Percentiles rank a stretch among this genome's conserved stretches.
These are phyloP conservation scores for Sinodicranocentrus sp. DNA, from an alignment of 2,888 invertebrate species.

Conservation along the genomic window DNA sequence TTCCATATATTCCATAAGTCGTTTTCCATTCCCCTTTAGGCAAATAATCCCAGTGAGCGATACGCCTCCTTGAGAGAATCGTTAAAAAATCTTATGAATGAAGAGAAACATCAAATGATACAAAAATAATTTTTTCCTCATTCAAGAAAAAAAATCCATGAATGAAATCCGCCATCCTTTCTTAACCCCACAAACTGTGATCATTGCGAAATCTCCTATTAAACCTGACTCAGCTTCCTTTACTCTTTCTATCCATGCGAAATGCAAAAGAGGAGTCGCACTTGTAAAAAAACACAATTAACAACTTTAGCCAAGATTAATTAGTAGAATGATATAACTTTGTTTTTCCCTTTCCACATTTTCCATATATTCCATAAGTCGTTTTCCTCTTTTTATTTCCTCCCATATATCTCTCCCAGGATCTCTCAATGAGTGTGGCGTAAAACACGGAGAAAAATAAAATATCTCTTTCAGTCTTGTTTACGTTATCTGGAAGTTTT, in stretches of 20 bases:
- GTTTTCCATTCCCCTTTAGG: too few species aligned
- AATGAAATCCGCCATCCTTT: constrained; percentile 17
- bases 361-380: constrained; percentile 10
- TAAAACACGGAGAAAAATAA: constrained; percentile 37
- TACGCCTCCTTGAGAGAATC: too few species aligned
- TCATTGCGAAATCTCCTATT: too few species aligned
- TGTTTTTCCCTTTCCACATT: constrained; percentile 16
- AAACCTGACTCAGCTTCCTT: too few species aligned
- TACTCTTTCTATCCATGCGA: neutral
- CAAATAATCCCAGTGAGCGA: too few species aligned
- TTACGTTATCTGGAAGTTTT: constrained; percentile 50
- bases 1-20: too few species aligned
- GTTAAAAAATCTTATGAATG: neutral
- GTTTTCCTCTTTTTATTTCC: constrained; percentile 20
- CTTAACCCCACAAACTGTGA: neutral
- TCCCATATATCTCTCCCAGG: constrained; percentile 39
- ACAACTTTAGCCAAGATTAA: constrained; percentile 63
- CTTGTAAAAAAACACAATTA: constrained; percentile 53
- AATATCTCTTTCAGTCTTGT: too few species aligned
- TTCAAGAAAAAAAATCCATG: constrained; percentile 17
- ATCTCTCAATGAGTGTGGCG: neutral
- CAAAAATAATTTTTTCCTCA: neutral
- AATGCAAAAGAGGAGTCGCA: neutral
- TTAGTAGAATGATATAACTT: constrained; percentile 45
- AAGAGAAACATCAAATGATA: too few species aligned